These are phyloP conservation scores for Hydractinia symbiolongicarpus DNA, from an alignment of 30 jellyfish, hydroid and myxozoan species.

Conservation along the genomic window DNA sequence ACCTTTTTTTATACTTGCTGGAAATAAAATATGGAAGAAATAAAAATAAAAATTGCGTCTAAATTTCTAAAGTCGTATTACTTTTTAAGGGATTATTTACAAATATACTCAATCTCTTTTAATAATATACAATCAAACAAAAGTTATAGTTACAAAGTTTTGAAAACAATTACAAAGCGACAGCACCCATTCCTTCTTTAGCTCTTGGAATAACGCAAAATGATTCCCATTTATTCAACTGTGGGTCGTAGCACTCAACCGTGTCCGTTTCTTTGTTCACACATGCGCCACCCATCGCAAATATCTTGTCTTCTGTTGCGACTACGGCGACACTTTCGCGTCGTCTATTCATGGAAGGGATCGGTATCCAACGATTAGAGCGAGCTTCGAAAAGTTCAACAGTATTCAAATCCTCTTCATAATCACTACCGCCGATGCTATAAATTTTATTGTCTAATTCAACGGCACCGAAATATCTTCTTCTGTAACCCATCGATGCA, in stretches of 20 bases:
- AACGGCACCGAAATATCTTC: constrained; percentile 67
- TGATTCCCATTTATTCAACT: constrained; percentile 53
- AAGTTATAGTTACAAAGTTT: too few relatives aligned
- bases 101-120: too few relatives aligned
- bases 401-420: constrained; percentile 52
- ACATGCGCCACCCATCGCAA: constrained; percentile 70
- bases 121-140: too few relatives aligned
- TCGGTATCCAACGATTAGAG: constrained; percentile 62
- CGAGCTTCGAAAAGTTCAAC: constrained; percentile 63
- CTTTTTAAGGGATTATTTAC: too few relatives aligned
- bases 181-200: constrained; percentile 71
- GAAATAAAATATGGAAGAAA: too few relatives aligned
- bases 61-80: too few relatives aligned
- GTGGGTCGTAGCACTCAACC: constrained; percentile 56
- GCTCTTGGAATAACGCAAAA: constrained; percentile 40
- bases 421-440: constrained; percentile 63
- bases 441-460: constrained; percentile 38
- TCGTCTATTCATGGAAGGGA: constrained; percentile 58
- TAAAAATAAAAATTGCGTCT: too few relatives aligned
- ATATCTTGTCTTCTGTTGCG: constrained; percentile 39
- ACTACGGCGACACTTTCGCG: constrained; percentile 69
- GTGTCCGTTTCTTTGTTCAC: constrained; percentile 43
- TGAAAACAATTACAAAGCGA: neutral
- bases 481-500: constrained; percentile 58
- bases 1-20: too few relatives aligned